phyloP scores from a whole-genome alignment of 2,113 vertebrate species.

The Tyrannus savana region DNA sequence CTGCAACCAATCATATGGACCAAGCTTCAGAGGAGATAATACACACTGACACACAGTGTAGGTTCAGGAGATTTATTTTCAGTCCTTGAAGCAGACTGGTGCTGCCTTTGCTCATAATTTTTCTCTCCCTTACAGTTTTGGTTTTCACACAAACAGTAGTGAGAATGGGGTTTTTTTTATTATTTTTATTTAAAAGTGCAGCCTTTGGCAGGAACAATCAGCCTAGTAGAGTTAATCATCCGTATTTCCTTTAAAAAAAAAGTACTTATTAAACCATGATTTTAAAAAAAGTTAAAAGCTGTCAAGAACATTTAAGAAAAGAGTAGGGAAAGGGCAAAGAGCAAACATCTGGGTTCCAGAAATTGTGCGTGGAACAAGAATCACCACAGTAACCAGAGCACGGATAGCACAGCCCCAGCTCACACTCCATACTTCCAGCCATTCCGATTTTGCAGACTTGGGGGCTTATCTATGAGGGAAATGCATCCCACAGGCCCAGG shows the following conservation, averaged over 20 bases:
- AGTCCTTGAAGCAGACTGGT: conserved; percentile 8
- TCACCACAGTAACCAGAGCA: background rate
- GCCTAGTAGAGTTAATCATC: conserved; percentile 47
- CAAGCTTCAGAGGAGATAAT: background rate
- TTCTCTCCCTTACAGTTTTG: conserved; percentile 11
- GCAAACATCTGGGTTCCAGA: conserved; percentile 34
- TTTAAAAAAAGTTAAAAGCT: conserved; percentile 40
- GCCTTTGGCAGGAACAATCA: conserved; percentile 58
- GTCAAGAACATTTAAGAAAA: conserved; percentile 16
- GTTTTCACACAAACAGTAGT: conserved; percentile 40
- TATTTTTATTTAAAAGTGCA: conserved; percentile 19
- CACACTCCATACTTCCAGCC: background rate
- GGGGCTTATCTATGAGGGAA: background rate
- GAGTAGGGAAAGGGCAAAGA: background rate
- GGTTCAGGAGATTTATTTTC: conserved; percentile 60
- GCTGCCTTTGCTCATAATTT: background rate
- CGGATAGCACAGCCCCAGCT: background rate
- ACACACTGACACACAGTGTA: background rate
- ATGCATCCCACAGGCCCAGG: background rate
- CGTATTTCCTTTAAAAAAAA: conserved; percentile 18
- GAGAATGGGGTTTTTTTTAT: background rate
- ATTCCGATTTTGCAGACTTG: background rate
- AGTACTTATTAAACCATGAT: conserved; percentile 32
- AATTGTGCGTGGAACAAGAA: background rate
- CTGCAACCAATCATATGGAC: background rate